These are phyloP conservation scores for Falcunculus frontatus DNA, from an alignment of 2,113 vertebrate species.

Conservation along the genomic window DNA sequence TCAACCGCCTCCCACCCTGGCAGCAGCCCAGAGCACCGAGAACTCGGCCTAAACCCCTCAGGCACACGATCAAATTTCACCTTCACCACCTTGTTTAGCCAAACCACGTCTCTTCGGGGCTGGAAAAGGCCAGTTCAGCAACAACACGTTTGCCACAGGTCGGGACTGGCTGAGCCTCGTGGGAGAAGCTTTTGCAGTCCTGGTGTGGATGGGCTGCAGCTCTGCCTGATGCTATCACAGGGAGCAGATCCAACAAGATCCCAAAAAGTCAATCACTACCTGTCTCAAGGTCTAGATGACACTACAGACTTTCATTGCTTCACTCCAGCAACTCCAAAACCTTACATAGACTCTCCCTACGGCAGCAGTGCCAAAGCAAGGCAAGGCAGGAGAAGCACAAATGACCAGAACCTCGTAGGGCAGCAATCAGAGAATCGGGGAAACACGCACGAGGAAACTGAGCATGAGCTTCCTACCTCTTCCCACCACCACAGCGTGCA, in stretches of 20 bases:
- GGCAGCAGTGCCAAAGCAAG: not conserved
- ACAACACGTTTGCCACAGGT: not conserved
- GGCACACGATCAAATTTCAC: not conserved
- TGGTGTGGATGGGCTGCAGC: accelerated
- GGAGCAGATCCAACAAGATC: not conserved
- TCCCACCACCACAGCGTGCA: not conserved
- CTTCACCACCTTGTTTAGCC: not conserved
- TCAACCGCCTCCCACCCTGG: not conserved
- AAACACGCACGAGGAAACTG: accelerated
- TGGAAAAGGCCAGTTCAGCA: not conserved
- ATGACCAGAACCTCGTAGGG: accelerated
- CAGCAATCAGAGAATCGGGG: not conserved
- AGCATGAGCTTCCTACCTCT: not conserved
- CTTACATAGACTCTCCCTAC: not conserved
- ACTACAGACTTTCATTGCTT: not conserved
- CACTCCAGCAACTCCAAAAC: not conserved
- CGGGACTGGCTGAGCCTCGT: not conserved
- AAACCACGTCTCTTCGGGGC: not conserved
- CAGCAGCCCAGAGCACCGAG: not conserved
- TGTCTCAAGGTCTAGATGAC: not conserved
- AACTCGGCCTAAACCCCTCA: not conserved
- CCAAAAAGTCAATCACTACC: accelerated
- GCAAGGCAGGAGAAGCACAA: not conserved
- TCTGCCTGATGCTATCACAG: not conserved
- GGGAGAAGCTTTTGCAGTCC: not conserved